phyloP scores from a whole-genome alignment of 2,888 invertebrate genomes.

The Orthosia gothica region DNA sequence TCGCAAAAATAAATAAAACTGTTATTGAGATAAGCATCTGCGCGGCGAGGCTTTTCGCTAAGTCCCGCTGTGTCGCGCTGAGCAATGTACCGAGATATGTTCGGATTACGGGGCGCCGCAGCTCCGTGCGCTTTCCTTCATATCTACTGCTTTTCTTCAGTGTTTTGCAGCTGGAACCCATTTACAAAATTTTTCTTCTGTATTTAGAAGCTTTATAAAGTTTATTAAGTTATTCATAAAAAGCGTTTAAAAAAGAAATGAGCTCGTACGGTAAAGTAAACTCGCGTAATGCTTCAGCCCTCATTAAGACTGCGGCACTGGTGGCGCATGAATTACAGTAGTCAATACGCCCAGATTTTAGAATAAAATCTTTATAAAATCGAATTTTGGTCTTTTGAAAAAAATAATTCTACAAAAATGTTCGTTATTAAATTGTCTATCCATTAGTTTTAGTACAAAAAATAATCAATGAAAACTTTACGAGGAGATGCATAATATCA shows the following conservation, averaged over 20 bases:
- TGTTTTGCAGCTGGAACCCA: conserved; percentile 86
- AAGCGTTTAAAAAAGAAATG: conserved; percentile 53
- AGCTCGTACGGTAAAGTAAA: conserved; percentile 46
- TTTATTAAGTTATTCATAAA: conserved; percentile 64
- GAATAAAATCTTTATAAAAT: no score
- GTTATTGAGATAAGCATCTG: conserved; percentile 92
- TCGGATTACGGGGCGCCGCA: conserved; percentile 86
- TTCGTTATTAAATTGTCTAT: no score
- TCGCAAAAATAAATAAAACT: conserved; percentile 91
- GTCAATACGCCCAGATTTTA: no score
- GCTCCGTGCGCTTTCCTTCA: conserved; percentile 79
- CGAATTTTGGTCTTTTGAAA: no score
- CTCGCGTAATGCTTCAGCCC: conserved; percentile 52
- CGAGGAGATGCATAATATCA: no score
- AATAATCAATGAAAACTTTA: no score
- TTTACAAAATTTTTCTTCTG: conserved; percentile 74
- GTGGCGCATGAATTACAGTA: no score
- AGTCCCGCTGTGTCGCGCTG: conserved; percentile 90
- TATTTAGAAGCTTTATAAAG: conserved; percentile 64
- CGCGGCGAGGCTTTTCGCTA: conserved; percentile 89
- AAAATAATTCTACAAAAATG: no score
- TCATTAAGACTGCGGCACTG: no score
- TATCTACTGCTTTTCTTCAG: conserved; percentile 84
- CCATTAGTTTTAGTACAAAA: no score
- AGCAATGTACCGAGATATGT: conserved; percentile 91